These are phyloP conservation scores for Drosophila meridiana DNA, from an alignment of 2,888 invertebrate genomes.

Conservation along the genomic window DNA sequence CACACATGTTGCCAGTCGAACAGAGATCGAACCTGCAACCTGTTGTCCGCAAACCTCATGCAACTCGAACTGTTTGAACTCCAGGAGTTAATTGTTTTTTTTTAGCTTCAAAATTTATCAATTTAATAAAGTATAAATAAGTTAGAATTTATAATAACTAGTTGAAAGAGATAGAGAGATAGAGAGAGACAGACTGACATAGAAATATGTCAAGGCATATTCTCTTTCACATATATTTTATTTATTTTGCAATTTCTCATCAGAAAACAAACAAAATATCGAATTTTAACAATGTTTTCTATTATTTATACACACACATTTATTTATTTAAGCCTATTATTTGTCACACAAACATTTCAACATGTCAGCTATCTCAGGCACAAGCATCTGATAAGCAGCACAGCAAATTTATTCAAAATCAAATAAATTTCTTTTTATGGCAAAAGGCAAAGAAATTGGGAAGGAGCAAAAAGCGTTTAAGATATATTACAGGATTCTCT, in stretches of 20 bases:
- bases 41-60: conserved; percentile 15
- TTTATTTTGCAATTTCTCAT: not conserved
- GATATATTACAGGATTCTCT: not conserved
- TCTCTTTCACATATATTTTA: not conserved
- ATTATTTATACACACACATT: not conserved
- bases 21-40: conserved; percentile 12
- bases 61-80: conserved; percentile 7
- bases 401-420: not conserved
- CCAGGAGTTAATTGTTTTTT: not conserved
- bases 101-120: not conserved
- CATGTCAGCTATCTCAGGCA: not conserved
- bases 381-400: conserved; percentile 1
- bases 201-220: not conserved
- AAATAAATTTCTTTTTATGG: not conserved
- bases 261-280: not conserved
- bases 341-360: conserved; percentile 4
- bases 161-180: not conserved
- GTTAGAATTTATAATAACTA: not conserved
- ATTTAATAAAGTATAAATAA: not conserved
- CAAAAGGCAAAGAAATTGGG: not conserved
- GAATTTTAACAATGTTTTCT: not conserved
- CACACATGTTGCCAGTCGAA: conserved; percentile 7
- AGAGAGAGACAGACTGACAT: not conserved
- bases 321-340: not conserved
- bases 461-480: not conserved